Conservation (phyloP, 2,113 vertebrate genomes). For the Neogale vison region DNA sequence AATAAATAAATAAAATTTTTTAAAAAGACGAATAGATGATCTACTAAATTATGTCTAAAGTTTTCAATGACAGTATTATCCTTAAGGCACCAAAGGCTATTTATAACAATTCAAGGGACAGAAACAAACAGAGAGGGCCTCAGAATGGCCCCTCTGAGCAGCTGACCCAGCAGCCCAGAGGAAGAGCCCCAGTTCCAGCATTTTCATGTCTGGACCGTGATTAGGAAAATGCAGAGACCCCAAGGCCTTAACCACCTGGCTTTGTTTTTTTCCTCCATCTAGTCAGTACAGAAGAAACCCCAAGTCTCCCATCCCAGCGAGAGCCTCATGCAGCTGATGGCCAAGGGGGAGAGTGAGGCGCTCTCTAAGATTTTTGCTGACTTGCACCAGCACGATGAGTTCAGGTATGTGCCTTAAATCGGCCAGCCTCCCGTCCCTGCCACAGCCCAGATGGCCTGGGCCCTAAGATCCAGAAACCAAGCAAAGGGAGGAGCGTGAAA, state of each 20-base stretch:
- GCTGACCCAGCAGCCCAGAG: not conserved
- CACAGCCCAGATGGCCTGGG: not conserved
- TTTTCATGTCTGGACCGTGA: not conserved
- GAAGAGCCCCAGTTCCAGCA: not conserved
- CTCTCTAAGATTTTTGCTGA: slow-evolving; percentile 59
- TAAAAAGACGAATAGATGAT: not conserved
- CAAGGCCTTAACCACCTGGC: not conserved
- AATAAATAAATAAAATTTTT: too few species aligned
- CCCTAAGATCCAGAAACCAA: not conserved
- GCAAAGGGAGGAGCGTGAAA: not conserved
- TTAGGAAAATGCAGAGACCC: not conserved
- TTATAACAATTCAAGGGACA: not conserved
- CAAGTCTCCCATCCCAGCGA: slow-evolving; percentile 54
- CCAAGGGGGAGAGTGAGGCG: slow-evolving; percentile 56
- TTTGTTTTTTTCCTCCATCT: not conserved
- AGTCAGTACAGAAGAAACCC: slow-evolving; percentile 32
- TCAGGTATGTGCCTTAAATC: slow-evolving; percentile 66
- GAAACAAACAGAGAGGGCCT: not conserved
- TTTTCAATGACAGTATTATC: not conserved
- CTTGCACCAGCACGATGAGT: slow-evolving; percentile 56
- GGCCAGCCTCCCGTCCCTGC: not conserved
- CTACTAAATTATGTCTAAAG: slow-evolving; percentile 1
- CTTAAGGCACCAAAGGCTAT: not conserved
- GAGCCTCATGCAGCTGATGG: slow-evolving; percentile 68
- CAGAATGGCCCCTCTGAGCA: not conserved